phyloP scores from a whole-genome alignment of 1,140 invertebrate species.

The Lanistes nyassanus region DNA sequence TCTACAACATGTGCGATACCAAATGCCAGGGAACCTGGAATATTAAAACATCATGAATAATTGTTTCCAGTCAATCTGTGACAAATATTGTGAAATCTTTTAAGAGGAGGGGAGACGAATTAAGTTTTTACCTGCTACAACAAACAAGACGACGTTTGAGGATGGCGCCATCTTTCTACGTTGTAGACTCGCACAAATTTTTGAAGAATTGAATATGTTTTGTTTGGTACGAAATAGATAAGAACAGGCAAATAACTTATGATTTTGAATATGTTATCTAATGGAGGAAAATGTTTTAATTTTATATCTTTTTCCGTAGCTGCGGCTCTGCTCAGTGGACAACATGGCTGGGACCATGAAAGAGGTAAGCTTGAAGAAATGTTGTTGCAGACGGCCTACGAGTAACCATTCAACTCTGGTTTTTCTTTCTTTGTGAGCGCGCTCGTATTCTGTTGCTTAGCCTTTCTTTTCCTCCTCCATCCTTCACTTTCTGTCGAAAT shows the following conservation, averaged over 20 bases:
- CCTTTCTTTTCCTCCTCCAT: too few species aligned
- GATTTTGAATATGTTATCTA: too few species aligned
- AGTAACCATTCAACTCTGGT: too few species aligned
- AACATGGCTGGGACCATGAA: too few species aligned
- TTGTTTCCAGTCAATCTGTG: not conserved
- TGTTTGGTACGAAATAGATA: not conserved
- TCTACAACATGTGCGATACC: constrained; percentile 33
- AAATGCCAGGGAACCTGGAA: constrained; percentile 35
- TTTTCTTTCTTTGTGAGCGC: too few species aligned
- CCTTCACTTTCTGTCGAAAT: too few species aligned
- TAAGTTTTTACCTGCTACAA: constrained; percentile 12
- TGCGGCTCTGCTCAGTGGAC: too few species aligned
- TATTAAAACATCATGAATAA: constrained; percentile 9
- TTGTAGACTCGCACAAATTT: constrained; percentile 17
- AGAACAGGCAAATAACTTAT: not conserved
- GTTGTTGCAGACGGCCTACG: too few species aligned
- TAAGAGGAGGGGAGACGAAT: not conserved
- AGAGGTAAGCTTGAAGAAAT: too few species aligned
- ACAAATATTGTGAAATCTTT: not conserved
- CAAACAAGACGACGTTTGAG: constrained; percentile 18
- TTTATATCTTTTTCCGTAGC: too few species aligned
- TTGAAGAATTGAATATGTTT: not conserved
- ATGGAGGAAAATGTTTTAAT: too few species aligned
- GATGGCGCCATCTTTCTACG: constrained; percentile 35
- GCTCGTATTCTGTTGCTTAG: too few species aligned